Conservation (phyloP, 2,797 vertebrate species). For the Adrianichthys oophorus region DNA sequence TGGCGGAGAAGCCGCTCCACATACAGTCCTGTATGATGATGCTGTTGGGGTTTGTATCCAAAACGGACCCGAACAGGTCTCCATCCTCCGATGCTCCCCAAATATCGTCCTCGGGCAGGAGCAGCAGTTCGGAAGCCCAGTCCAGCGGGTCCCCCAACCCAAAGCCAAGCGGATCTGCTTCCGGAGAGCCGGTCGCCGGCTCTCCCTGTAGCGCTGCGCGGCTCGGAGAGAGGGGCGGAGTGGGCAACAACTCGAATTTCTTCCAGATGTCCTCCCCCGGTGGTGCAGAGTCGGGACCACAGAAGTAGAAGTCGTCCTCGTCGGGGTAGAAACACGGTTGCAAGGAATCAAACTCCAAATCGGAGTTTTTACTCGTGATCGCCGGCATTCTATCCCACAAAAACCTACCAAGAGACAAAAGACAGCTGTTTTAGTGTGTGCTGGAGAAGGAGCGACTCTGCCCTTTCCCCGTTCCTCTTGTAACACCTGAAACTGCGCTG, state of each 20-base stretch:
- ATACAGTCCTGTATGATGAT: constrained; percentile 98
- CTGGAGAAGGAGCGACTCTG: constrained; percentile 10
- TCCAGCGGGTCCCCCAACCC: constrained; percentile 85
- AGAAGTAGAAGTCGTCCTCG: constrained; percentile 97
- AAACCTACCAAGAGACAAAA: constrained; percentile 56
- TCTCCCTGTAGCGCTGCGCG: constrained; percentile 87
- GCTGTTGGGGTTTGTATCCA: constrained; percentile 86
- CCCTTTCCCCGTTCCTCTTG: constrained; percentile 1
- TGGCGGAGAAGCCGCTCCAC: constrained; percentile 97
- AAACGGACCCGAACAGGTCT: constrained; percentile 84
- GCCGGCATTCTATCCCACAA: constrained; percentile 85
- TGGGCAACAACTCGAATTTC: constrained; percentile 97
- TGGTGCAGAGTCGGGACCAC: constrained; percentile 93
- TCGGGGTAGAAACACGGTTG: constrained; percentile 98
- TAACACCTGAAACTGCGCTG: constrained; percentile 55
- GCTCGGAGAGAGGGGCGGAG: constrained; percentile 92
- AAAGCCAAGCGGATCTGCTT: constrained; percentile 72
- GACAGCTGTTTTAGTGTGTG: constrained; percentile 20
- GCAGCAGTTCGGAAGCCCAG: constrained; percentile 90
- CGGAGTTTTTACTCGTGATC: constrained; percentile 91
- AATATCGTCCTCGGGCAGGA: constrained; percentile 90
- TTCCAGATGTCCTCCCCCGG: constrained; percentile 99
- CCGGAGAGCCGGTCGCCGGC: constrained; percentile 71
- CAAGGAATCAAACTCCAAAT: constrained; percentile 96
- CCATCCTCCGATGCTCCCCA: constrained; percentile 82